phyloP scores from a whole-genome alignment of 2,888 invertebrate genomes.

The Trypoxylon attenuatum region DNA sequence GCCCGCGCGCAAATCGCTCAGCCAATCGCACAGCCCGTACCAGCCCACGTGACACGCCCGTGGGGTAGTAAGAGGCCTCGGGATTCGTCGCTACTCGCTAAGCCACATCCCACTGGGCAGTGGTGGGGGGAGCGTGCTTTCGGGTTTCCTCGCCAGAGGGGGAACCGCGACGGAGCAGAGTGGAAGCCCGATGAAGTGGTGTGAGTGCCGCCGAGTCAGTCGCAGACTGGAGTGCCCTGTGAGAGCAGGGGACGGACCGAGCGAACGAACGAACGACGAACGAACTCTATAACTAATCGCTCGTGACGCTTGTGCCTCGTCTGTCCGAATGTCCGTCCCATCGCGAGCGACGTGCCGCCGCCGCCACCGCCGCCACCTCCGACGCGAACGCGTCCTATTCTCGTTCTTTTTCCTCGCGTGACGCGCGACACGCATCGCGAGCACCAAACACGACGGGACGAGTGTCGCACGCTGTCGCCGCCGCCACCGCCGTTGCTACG shows the following conservation, averaged over 20 bases:
- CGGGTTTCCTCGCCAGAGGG: constrained; percentile 76
- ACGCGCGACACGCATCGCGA: constrained; percentile 24
- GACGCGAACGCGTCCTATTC: constrained; percentile 5
- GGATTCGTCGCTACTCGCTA: constrained; percentile 70
- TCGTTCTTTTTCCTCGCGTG: constrained; percentile 30
- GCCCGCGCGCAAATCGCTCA: constrained; percentile 46
- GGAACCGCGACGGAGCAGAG: constrained; percentile 62
- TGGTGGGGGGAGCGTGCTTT: constrained; percentile 74
- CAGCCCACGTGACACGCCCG: constrained; percentile 43
- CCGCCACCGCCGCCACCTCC: background rate
- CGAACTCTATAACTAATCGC: constrained; percentile 60
- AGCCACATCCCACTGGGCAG: constrained; percentile 71
- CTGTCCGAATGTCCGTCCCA: constrained; percentile 59
- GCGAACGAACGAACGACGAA: constrained; percentile 61
- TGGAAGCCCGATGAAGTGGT: constrained; percentile 70
- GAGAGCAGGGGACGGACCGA: constrained; percentile 72
- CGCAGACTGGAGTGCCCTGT: constrained; percentile 74
- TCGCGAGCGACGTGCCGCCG: constrained; percentile 24
- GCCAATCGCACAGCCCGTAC: constrained; percentile 68
- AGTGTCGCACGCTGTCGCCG: background rate
- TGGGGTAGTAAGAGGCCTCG: background rate
- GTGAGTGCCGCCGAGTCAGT: constrained; percentile 73
- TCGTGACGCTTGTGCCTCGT: constrained; percentile 57
- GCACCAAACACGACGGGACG: background rate
- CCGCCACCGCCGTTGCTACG: no score